Evolutionary conservation across 2,113 vertebrate species (phyloP).

Genomic region (Gorsachius goisagi): DNA sequence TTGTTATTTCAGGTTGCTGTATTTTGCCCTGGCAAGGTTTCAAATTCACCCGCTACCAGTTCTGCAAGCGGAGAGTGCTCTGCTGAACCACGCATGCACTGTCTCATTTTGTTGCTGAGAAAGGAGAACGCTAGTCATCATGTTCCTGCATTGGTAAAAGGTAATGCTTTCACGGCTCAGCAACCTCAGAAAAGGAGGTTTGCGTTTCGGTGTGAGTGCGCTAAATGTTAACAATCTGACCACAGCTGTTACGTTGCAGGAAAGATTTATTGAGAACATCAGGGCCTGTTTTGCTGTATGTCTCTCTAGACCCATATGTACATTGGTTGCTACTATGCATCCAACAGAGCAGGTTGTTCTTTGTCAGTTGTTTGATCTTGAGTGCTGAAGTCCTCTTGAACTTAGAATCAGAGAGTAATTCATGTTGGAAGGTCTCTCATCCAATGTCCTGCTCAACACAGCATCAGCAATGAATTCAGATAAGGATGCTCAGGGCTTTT

Average conservation of each 20-base stretch:
- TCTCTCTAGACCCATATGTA: neutral
- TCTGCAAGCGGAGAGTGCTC: neutral
- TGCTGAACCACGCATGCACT: neutral
- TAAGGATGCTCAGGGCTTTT: neutral
- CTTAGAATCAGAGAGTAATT: neutral
- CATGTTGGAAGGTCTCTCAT: neutral
- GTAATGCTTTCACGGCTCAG: conserved; percentile 27
- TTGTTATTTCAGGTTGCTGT: conserved; percentile 21
- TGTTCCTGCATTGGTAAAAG: conserved; percentile 65
- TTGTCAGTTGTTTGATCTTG: neutral
- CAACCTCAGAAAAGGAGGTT: neutral
- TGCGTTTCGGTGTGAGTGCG: neutral
- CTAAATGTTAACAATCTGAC: neutral
- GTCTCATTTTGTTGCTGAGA: conserved; percentile 73
- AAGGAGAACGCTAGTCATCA: conserved; percentile 74
- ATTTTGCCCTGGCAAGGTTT: conserved; percentile 43
- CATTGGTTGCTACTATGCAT: neutral
- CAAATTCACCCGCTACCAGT: neutral
- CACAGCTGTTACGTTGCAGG: neutral
- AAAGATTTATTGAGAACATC: neutral
- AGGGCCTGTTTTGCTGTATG: neutral
- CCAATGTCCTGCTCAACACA: neutral
- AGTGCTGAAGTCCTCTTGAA: neutral
- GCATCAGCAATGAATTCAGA: neutral
- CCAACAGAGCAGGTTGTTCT: neutral